Conservation (phyloP, 2,888 invertebrate genomes). For the Lypha dubia region DNA sequence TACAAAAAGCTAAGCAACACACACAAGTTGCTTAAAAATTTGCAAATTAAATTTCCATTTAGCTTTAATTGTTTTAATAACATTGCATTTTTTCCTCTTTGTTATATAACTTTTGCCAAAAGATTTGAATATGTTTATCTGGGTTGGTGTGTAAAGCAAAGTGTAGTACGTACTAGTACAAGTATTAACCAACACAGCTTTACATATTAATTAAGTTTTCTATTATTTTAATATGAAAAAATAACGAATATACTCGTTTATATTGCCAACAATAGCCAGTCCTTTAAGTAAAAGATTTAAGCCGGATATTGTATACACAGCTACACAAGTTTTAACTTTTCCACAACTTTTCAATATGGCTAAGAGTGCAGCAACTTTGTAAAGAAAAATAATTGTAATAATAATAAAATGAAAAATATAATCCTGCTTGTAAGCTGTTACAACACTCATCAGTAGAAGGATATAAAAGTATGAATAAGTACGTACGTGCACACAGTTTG, state of each 20-base stretch:
- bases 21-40: not conserved
- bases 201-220: conserved; percentile 77
- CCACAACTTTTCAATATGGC: conserved; percentile 33
- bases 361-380: conserved; percentile 9
- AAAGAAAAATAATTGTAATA: conserved; percentile 2
- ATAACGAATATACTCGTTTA: not conserved
- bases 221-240: conserved; percentile 20
- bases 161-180: not conserved
- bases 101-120: not conserved
- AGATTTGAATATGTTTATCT: not conserved
- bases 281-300: conserved; percentile 43
- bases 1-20: not conserved
- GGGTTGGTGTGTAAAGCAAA: not conserved
- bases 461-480: conserved; percentile 4
- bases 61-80: not conserved
- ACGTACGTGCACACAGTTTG: too few relatives aligned
- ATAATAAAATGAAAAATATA: conserved; percentile 41
- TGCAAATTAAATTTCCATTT: not conserved
- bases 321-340: not conserved
- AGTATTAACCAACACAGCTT: conserved; percentile 67
- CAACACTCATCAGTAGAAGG: not conserved
- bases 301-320: conserved; percentile 36
- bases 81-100: not conserved
- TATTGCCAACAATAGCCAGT: not conserved
- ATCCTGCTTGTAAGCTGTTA: conserved; percentile 62